Evolutionary conservation across 2,888 invertebrate genomes (phyloP).

Genomic region (Sminthurinus aureus): DNA sequence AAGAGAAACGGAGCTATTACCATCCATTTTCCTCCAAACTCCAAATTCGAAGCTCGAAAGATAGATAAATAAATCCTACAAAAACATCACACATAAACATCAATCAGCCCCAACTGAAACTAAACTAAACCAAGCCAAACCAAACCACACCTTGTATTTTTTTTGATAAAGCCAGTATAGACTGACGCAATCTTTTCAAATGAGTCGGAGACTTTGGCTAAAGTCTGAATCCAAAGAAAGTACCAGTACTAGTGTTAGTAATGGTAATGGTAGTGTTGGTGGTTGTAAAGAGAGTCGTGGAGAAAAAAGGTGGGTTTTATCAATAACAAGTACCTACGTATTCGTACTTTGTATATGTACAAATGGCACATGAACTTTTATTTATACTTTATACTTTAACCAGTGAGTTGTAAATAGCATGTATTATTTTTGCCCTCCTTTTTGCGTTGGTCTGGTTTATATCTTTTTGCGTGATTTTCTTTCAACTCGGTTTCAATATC

Average conservation of each 20-base stretch:
- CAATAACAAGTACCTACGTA: neutral
- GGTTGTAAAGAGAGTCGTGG: slow-evolving; percentile 13
- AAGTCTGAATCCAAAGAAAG: slow-evolving; percentile 15
- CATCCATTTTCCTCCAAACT: too few species aligned
- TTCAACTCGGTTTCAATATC: too few species aligned
- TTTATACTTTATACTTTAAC: neutral
- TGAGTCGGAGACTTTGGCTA: slow-evolving; percentile 10
- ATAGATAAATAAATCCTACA: too few species aligned
- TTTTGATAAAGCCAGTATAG: too few species aligned
- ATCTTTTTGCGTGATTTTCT: too few species aligned
- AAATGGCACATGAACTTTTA: neutral
- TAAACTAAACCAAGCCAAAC: neutral
- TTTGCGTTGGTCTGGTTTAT: too few species aligned
- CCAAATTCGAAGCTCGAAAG: too few species aligned
- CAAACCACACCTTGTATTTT: neutral
- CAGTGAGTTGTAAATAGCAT: neutral
- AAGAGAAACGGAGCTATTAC: too few species aligned
- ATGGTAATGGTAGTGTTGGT: too few species aligned
- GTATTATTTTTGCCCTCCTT: too few species aligned
- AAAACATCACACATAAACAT: too few species aligned
- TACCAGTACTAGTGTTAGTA: neutral
- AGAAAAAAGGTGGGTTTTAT: slow-evolving; percentile 23
- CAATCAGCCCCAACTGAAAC: neutral
- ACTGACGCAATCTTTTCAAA: slow-evolving; percentile 1
- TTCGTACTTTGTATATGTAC: neutral